These are phyloP conservation scores for Falco biarmicus DNA, from an alignment of 2,797 vertebrate genomes.

Conservation along the genomic window DNA sequence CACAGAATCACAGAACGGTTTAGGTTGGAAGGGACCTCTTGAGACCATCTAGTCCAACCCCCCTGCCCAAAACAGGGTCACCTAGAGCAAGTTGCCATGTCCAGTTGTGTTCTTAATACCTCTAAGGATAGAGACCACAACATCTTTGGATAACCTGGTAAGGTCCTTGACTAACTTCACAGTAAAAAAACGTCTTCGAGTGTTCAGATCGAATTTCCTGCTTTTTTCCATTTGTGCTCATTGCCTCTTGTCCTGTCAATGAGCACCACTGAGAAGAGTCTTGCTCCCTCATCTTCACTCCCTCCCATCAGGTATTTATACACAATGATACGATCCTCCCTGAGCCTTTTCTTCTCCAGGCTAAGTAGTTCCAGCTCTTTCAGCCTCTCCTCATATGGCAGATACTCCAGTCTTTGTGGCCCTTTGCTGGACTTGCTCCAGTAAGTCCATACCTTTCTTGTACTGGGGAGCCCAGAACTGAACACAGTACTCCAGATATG, in stretches of 20 bases:
- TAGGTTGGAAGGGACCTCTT: not conserved
- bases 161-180: not conserved
- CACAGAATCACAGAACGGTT: not conserved
- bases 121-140: not conserved
- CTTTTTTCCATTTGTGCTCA: not conserved
- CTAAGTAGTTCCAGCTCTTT: not conserved
- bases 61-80: too few relatives aligned
- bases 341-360: not conserved
- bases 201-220: not conserved
- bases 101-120: not conserved
- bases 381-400: not conserved
- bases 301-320: too few relatives aligned
- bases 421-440: not conserved
- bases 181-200: not conserved
- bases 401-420: not conserved
- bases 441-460: not conserved
- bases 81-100: not conserved
- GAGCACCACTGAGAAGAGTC: too few relatives aligned
- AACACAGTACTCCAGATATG: not conserved
- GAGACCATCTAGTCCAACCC: not conserved
- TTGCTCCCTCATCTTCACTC: too few relatives aligned
- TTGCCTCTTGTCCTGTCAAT: too few relatives aligned
- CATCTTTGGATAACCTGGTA: not conserved
- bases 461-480: not conserved
- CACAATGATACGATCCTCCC: too few relatives aligned